These are phyloP conservation scores for Trididemnum nubilum DNA, from an alignment of 23 tunicate genomes.

Conservation along the genomic window DNA sequence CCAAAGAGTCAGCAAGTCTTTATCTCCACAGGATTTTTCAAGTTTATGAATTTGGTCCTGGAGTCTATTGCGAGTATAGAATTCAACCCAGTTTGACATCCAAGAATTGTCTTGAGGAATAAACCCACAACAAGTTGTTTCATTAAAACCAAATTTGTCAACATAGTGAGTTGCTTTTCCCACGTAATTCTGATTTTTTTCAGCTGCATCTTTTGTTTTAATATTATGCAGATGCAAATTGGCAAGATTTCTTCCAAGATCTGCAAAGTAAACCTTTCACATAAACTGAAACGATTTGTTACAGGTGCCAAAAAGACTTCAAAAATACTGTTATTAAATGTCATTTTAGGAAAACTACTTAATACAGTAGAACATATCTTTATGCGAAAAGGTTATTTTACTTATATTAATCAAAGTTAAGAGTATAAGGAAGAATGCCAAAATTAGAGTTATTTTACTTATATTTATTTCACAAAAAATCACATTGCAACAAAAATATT, in stretches of 20 bases:
- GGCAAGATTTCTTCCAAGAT: conserved; percentile 64
- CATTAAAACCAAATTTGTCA: conserved; percentile 61
- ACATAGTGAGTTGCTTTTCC: conserved; percentile 40
- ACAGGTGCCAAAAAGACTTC: no score
- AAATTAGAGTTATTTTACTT: no score
- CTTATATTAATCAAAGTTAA: no score
- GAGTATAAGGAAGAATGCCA: no score
- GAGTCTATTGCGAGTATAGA: conserved; percentile 53
- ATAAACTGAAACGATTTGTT: no score
- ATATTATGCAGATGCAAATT: conserved; percentile 56
- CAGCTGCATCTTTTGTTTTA: not conserved
- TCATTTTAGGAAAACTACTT: no score
- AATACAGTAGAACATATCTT: no score
- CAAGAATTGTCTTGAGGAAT: conserved; percentile 68
- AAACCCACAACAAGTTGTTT: conserved; percentile 76
- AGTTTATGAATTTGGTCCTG: conserved; percentile 46
- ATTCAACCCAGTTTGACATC: conserved; percentile 59
- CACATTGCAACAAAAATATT: no score
- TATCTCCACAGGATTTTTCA: conserved; percentile 37
- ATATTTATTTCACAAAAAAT: no score
- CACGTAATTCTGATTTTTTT: conserved; percentile 39
- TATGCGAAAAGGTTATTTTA: no score
- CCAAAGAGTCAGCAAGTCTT: conserved; percentile 52
- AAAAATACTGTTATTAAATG: no score
- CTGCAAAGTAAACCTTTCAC: no score